Evolutionary conservation across 2,113 vertebrate genomes (phyloP).

Genomic region (Rhadina sibilatrix): DNA sequence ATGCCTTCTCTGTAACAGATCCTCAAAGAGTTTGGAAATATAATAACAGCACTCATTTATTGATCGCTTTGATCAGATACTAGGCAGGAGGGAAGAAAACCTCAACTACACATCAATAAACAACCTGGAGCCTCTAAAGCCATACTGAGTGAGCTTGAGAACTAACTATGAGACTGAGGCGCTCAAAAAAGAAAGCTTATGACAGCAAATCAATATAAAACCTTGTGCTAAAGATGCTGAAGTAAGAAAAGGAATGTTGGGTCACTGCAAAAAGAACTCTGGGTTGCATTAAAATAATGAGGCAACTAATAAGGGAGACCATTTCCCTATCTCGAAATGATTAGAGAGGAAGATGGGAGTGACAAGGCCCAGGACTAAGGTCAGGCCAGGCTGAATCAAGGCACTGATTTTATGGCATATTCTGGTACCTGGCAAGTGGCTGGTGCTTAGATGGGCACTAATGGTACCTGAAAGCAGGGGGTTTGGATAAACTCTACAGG

Average conservation of each 20-base stretch:
- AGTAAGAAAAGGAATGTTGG: slow-evolving; percentile 6
- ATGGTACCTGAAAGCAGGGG: background rate
- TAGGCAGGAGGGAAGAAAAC: slow-evolving; percentile 26
- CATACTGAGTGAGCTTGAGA: background rate
- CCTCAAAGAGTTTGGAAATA: slow-evolving; percentile 46
- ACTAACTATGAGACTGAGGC: background rate
- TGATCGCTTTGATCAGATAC: slow-evolving; percentile 60
- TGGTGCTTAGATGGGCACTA: background rate
- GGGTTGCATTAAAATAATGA: background rate
- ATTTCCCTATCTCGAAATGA: background rate
- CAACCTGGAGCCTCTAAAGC: slow-evolving; percentile 38
- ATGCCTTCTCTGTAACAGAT: background rate
- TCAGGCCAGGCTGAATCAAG: background rate
- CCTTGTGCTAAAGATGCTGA: slow-evolving; percentile 3
- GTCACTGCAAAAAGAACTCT: background rate
- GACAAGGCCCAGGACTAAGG: background rate
- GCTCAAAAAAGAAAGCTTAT: slow-evolving; percentile 39
- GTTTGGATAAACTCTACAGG: background rate
- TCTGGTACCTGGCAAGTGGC: background rate
- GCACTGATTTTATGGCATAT: background rate
- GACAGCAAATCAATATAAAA: slow-evolving; percentile 53
- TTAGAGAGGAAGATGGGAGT: background rate
- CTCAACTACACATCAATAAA: slow-evolving; percentile 40
- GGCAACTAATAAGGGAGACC: background rate
- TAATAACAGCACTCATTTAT: slow-evolving; percentile 53